Evolutionary conservation across 2,113 vertebrate species (phyloP), one percentile per base, ranked within the genome.

Genomic region (Rhabdornis inornatus): DNA sequence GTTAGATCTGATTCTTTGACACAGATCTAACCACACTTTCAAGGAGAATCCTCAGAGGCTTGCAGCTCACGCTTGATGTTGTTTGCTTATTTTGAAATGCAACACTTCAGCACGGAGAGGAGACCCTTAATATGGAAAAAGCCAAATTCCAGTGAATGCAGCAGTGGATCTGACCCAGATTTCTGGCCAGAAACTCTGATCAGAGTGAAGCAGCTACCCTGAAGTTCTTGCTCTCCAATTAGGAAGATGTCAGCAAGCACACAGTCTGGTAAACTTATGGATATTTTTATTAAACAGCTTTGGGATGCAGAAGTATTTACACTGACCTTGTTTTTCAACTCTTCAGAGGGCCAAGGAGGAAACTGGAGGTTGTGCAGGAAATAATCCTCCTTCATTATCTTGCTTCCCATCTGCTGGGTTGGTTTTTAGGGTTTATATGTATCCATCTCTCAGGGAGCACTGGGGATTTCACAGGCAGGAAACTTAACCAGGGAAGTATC

Each of bases 281-380:
- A 94, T 92, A 94, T 93, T 97, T 97, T 96, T 91, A 94, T 96
- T 96, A 97, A 97, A 97, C 97, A 97, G 94, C 92, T 93, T 96
- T 96, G 88, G 95, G 97, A 97, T 96, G 88, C 82, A 95, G 83
- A 94, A 94, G 92, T 95, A 89, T 97, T 98, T 97, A 96, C 90
- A 71, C 76, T 94, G 97, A 96, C 94, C 97, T 97, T 97, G 94
- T 87, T 97, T 97, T 96, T 92, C 37, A 44, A 10, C 61, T 97
- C 90, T 94, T 97, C 92, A 95, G 60, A 97, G 87, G 92, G 90
- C 89, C 89, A 91, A 87, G 85, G 96, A 96, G 82, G 94, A 95
- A 97, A 69, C 93, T 88, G 87, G 81, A 88, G 70, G 87, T 89
- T 94, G 89, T 91, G 33, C 78, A 64, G 92, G 86, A 94, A 94